phyloP scores from a whole-genome alignment of 2,113 vertebrate genomes.

The Seriola rivoliana region DNA sequence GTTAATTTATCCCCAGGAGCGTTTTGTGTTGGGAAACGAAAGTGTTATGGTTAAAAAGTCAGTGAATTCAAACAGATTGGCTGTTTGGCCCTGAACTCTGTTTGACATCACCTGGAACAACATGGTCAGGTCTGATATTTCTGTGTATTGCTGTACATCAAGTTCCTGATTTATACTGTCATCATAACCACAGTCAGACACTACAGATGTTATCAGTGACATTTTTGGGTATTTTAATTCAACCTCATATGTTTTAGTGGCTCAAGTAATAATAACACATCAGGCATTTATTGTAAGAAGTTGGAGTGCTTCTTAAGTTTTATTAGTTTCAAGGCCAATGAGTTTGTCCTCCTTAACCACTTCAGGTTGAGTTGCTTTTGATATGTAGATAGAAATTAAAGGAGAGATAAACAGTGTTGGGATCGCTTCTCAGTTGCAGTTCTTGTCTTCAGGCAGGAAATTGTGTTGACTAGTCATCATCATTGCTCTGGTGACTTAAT shows the following conservation, averaged over 20 bases:
- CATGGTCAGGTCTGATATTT: background rate
- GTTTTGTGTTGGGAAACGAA: conserved; percentile 42
- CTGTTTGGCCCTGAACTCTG: conserved; percentile 25
- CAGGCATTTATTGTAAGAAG: background rate
- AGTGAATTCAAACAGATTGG: conserved; percentile 22
- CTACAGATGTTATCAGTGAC: conserved; percentile 2
- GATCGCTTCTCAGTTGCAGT: conserved; percentile 15
- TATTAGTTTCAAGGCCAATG: conserved; percentile 21
- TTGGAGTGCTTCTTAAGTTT: background rate
- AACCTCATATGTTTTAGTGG: conserved; percentile 2
- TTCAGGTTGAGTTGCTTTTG: conserved; percentile 35
- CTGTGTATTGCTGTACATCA: background rate
- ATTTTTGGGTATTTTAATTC: conserved; percentile 13
- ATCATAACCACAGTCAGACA: background rate
- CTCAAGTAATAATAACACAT: conserved; percentile 8
- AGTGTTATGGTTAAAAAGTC: conserved; percentile 3
- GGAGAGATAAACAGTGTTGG: conserved; percentile 31
- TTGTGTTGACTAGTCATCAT: conserved; percentile 61
- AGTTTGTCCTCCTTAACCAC: background rate
- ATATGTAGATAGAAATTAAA: conserved; percentile 51
- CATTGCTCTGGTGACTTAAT: conserved; percentile 63
- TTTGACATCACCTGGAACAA: background rate
- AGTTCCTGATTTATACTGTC: background rate
- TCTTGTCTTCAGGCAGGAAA: conserved; percentile 53
- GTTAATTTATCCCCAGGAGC: conserved; percentile 61